A percentile compares a stretch with the other conserved stretches of the same genome.
These are phyloP conservation scores for Grallaria varia DNA, from an alignment of 2,113 vertebrate genomes.

Conservation along the genomic window DNA sequence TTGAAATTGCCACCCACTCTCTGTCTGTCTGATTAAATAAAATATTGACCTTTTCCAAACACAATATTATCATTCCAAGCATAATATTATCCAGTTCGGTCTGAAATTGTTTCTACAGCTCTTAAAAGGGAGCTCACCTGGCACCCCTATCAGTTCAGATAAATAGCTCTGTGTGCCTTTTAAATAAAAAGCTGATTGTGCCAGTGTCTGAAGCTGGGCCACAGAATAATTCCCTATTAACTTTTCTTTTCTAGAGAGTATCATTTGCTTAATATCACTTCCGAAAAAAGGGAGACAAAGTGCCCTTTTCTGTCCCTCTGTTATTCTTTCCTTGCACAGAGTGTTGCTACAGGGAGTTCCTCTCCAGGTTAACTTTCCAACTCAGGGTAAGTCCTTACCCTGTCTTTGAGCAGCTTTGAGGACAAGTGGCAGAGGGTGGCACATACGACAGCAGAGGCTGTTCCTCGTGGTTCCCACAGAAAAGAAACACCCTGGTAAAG, in stretches of 20 bases:
- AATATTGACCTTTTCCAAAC: constrained; percentile 56
- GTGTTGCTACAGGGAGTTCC: not conserved
- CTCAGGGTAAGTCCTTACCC: not conserved
- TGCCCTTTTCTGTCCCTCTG: not conserved
- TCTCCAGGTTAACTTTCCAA: not conserved
- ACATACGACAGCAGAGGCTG: not conserved
- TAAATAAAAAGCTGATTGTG: constrained; percentile 1
- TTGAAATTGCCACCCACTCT: constrained; percentile 63
- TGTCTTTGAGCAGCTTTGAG: not conserved
- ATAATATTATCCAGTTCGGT: constrained; percentile 25
- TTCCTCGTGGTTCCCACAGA: not conserved
- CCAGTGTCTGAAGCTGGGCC: not conserved
- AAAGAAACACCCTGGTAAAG: not conserved
- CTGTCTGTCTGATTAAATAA: constrained; percentile 57
- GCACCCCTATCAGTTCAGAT: constrained; percentile 31
- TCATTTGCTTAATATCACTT: not conserved
- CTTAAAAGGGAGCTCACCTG: constrained; percentile 38
- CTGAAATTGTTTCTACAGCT: constrained; percentile 33
- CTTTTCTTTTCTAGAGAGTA: not conserved
- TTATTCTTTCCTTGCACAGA: not conserved
- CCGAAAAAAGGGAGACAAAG: not conserved
- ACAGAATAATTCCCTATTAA: not conserved
- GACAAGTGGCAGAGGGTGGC: not conserved
- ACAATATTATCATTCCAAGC: constrained; percentile 57
- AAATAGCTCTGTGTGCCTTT: not conserved